Evolutionary conservation across 2,113 vertebrate species (phyloP).

Genomic region (Cichladusa arquata): DNA sequence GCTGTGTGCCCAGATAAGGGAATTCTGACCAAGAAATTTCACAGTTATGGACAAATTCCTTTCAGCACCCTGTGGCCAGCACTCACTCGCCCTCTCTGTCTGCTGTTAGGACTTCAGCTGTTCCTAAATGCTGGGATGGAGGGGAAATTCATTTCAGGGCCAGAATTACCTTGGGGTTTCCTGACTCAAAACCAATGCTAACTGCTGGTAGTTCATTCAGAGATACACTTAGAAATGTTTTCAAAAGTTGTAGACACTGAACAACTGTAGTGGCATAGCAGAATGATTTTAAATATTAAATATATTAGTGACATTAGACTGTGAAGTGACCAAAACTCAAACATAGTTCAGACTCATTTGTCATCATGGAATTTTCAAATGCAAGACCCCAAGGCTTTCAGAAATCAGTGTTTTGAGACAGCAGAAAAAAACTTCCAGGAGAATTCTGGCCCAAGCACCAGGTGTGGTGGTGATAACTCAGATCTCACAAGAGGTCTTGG

Average conservation of each 20-base stretch:
- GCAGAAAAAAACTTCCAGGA: not conserved
- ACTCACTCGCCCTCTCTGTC: not conserved
- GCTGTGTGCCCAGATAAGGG: constrained; percentile 10
- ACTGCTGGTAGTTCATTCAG: not conserved
- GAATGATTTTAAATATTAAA: constrained; percentile 10
- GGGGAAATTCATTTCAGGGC: not conserved
- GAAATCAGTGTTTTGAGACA: not conserved
- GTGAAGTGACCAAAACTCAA: constrained; percentile 2
- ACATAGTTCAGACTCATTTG: not conserved
- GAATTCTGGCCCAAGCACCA: not conserved
- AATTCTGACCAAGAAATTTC: not conserved
- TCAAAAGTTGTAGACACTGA: not conserved
- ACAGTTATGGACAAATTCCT: not conserved
- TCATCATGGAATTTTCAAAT: not conserved
- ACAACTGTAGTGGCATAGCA: not conserved
- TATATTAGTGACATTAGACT: not conserved
- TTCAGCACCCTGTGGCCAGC: not conserved
- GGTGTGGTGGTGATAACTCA: not conserved
- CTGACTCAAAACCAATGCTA: not conserved
- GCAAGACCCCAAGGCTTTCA: not conserved
- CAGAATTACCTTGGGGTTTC: not conserved
- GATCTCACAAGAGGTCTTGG: not conserved
- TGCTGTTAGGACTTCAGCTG: not conserved
- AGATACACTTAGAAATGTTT: not conserved
- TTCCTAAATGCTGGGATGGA: not conserved